A percentile compares a stretch with the other conserved stretches of the same genome.
These are phyloP conservation scores for Rhabditophanes sp. DNA, from an alignment of 2,888 invertebrate species.

Conservation along the genomic window DNA sequence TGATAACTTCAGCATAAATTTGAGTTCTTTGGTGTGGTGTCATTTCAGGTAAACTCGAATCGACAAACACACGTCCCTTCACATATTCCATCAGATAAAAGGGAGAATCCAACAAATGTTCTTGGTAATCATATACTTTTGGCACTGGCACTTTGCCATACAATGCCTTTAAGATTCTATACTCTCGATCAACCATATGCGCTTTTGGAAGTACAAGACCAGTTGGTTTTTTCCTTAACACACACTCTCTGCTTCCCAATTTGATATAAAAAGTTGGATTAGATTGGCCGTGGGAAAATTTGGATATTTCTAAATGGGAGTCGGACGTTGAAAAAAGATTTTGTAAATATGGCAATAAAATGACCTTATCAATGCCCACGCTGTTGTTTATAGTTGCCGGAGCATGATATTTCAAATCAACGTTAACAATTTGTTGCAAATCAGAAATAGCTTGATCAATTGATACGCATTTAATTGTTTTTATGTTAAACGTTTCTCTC, in stretches of 20 bases:
- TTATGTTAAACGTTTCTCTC: no score
- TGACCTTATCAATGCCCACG: conserved; percentile 3
- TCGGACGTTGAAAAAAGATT: conserved; percentile 5
- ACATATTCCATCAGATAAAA: conserved; percentile 48
- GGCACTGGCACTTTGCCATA: conserved; percentile 45
- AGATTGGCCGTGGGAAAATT: conserved; percentile 46
- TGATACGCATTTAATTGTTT: conserved; percentile 10
- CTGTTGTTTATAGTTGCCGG: conserved; percentile 7
- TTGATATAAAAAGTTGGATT: conserved; percentile 47
- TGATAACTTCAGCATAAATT: conserved; percentile 39
- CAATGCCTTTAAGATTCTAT: conserved; percentile 45
- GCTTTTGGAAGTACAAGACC: conserved; percentile 47
- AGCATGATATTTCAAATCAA: conserved; percentile 10
- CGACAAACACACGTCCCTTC: conserved; percentile 44
- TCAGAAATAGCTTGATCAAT: conserved; percentile 9
- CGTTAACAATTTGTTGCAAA: conserved; percentile 9
- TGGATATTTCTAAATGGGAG: conserved; percentile 7
- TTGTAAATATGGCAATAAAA: conserved; percentile 9
- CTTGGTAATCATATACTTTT: conserved; percentile 35
- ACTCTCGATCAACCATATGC: conserved; percentile 47
- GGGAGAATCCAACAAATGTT: conserved; percentile 46
- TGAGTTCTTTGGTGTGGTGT: conserved; percentile 27
- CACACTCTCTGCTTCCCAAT: conserved; percentile 43
- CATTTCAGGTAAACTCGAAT: conserved; percentile 38
- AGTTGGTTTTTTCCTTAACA: conserved; percentile 47